phyloP scores from a whole-genome alignment of 2,797 vertebrate genomes.

The Limnodromus scolopaceus region DNA sequence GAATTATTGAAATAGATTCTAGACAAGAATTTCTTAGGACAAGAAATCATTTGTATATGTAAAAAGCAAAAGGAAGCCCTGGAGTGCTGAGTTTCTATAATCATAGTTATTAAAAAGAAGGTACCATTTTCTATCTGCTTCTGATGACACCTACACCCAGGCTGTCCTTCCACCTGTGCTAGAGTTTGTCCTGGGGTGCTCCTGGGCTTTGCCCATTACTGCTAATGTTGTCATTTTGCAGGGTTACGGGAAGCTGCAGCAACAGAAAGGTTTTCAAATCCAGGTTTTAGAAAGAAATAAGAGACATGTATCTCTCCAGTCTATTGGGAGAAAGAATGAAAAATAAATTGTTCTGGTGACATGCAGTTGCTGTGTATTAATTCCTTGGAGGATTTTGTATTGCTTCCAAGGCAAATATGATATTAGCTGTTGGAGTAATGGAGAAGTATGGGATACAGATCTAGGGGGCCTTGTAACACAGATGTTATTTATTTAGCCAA shows the following conservation, averaged over 20 bases:
- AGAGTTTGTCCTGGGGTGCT: background rate
- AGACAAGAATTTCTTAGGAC: background rate
- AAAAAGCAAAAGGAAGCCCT: conserved; percentile 7
- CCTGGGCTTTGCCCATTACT: background rate
- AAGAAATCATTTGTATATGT: background rate
- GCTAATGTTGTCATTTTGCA: background rate
- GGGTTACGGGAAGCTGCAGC: background rate
- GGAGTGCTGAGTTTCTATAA: background rate
- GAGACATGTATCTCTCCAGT: background rate
- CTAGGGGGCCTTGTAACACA: conserved; percentile 7
- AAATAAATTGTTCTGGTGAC: conserved; percentile 39
- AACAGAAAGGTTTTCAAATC: background rate
- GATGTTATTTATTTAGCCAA: conserved; percentile 45
- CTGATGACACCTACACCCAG: background rate
- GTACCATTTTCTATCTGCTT: background rate
- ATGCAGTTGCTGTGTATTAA: conserved; percentile 34
- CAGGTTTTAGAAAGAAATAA: conserved; percentile 1
- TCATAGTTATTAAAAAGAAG: background rate
- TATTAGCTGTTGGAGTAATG: conserved; percentile 8
- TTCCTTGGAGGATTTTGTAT: conserved; percentile 39
- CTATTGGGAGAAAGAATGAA: conserved; percentile 9
- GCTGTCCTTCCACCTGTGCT: background rate
- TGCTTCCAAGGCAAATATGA: conserved; percentile 51
- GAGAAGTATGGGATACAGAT: background rate
- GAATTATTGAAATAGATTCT: background rate